These are phyloP conservation scores for Labia minor DNA, from an alignment of 2,888 invertebrate genomes.

Conservation along the genomic window DNA sequence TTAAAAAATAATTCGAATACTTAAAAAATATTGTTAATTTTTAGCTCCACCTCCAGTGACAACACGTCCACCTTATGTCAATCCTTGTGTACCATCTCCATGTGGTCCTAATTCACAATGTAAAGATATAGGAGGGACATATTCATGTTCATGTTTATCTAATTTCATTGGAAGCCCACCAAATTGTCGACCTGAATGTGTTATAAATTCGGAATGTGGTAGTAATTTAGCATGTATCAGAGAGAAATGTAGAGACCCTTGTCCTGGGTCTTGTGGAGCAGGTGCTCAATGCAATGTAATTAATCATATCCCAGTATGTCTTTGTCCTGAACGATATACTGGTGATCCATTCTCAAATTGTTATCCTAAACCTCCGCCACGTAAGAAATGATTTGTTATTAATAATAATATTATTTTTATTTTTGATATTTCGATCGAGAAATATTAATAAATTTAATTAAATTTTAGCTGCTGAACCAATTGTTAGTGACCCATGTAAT, in stretches of 20 bases:
- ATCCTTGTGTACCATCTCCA: constrained; percentile 36
- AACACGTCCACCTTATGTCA: constrained; percentile 33
- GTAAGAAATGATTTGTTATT: constrained; percentile 18
- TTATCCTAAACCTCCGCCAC: constrained; percentile 26
- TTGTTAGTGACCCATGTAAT: constrained; percentile 28
- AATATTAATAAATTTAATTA: neutral
- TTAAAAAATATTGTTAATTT: constrained; percentile 20
- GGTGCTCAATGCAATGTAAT: constrained; percentile 52
- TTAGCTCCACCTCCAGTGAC: constrained; percentile 34
- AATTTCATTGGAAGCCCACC: constrained; percentile 55
- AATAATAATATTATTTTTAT: neutral
- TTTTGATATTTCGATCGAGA: constrained; percentile 19
- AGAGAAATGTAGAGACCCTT: constrained; percentile 65
- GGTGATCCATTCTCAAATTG: constrained; percentile 33
- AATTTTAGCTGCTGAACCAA: constrained; percentile 23
- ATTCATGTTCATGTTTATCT: constrained; percentile 50
- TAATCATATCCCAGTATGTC: constrained; percentile 48
- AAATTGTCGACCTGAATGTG: constrained; percentile 56
- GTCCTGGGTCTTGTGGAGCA: constrained; percentile 61
- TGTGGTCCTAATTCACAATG: constrained; percentile 56
- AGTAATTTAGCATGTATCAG: constrained; percentile 61
- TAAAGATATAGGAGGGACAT: constrained; percentile 41
- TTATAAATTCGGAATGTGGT: constrained; percentile 55
- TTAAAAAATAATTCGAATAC: too few relatives aligned
- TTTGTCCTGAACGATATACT: constrained; percentile 30